Evolutionary conservation across 1,140 invertebrate species (phyloP), one percentile per base, ranked within the genome.

Genomic region (Micrasema minimum): DNA sequence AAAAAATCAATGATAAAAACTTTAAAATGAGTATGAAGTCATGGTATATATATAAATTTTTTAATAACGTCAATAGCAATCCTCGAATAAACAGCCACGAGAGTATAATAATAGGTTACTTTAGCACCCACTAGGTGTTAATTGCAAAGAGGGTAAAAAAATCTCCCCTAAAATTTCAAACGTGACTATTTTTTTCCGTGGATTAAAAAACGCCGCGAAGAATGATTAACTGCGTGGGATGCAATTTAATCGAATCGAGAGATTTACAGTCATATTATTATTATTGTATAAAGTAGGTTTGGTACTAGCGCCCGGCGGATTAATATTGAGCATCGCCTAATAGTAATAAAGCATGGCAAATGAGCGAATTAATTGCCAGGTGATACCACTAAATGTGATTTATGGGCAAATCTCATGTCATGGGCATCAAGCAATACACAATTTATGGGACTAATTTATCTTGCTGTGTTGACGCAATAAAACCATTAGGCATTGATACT

Each of bases 331-430:
- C 6, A 57, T n/a, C 31, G 11, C 31, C 10, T 37, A 12, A 31
- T 26, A 16, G 12, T 31, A 57, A 57, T 6, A 16, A 11, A 6
- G 53, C 20, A 22, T 51, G n/a, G 22, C 23, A 31, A 51, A 51
- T 51, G 50, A 51, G 31, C 53, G 14, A 18, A 35, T 37, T 38
- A 57, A 57, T 57, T 57, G 26, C 53, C 53, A 57, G 53, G 53
- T 57, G 53, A 57, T 57, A 35, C 7, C 1, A 10, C 12, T 57
- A 57, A 57, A 38, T 37, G 26, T 37, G 53, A 57, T 57, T 57
- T 37, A 57, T 57, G 20, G 14, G 16, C 2, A n/a, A 57, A 37
- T 35, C n/a, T 35, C 50, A 45, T 45, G 18, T n/a, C n/a, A n/a
- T n/a, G n/a, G n/a, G n/a, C n/a, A n/a, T n/a, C n/a, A n/a, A n/a